Percentiles rank a stretch among this genome's conserved stretches.
Conservation (phyloP, 2,113 vertebrate species). For the Cephalophus harveyi region DNA sequence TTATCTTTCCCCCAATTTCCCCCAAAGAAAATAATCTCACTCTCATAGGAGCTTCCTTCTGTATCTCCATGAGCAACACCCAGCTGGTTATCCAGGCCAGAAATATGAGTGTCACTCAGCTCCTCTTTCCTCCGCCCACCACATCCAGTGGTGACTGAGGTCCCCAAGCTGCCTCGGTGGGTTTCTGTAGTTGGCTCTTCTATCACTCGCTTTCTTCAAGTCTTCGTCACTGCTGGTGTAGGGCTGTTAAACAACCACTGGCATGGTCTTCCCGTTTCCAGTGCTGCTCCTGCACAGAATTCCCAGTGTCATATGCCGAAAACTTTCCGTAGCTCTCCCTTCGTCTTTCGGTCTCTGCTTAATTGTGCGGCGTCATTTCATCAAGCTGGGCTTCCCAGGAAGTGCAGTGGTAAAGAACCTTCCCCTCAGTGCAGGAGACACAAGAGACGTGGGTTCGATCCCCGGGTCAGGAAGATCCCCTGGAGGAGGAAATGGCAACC, state of each 20-base stretch:
- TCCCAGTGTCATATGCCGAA: background rate
- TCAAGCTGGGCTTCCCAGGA: background rate
- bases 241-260: background rate
- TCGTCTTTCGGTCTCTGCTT: background rate
- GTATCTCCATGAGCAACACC: background rate
- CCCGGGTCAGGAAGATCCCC: background rate
- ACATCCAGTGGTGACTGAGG: fast-evolving
- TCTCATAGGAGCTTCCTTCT: background rate
- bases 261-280: background rate
- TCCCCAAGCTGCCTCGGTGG: fast-evolving
- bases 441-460: background rate
- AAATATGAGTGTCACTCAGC: background rate
- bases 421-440: background rate
- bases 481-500: background rate
- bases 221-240: no score
- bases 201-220: background rate
- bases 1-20: background rate
- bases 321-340: background rate
- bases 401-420: background rate
- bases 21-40: background rate
- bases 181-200: background rate
- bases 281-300: background rate
- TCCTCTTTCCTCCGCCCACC: background rate
- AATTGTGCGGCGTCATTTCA: background rate
- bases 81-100: background rate